phyloP scores from a whole-genome alignment of 2,113 vertebrate species.

The Alectura lathami region DNA sequence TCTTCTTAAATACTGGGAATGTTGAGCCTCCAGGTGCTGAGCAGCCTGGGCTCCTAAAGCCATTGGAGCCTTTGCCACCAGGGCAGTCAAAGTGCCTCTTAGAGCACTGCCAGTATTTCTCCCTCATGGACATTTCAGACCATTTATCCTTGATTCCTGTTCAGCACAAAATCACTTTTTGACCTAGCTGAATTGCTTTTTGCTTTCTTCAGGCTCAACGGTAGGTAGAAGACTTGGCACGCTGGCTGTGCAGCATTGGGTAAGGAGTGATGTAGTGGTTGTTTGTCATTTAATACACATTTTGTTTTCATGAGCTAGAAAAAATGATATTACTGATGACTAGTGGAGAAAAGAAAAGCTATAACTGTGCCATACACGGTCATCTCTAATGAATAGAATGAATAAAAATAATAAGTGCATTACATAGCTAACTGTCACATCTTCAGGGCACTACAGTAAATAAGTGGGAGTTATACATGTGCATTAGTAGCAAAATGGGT shows the following conservation, averaged over 20 bases:
- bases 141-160: background rate
- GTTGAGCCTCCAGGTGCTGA: fast-evolving
- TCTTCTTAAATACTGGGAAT: background rate
- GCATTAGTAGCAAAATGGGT: constrained; percentile 59
- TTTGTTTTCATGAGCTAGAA: constrained; percentile 46
- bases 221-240: background rate
- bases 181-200: background rate
- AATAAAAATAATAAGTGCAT: constrained; percentile 71
- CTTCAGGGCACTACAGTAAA: constrained; percentile 60
- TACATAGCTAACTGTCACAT: constrained; percentile 59
- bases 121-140: background rate
- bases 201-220: background rate
- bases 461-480: constrained; percentile 65
- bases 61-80: background rate
- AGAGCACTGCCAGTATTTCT: background rate
- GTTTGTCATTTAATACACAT: constrained; percentile 36
- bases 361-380: background rate
- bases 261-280: background rate
- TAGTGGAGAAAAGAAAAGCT: constrained; percentile 30
- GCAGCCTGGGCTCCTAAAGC: background rate
- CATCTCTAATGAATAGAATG: constrained; percentile 68
- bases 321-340: constrained; percentile 56
- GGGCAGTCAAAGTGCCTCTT: background rate
- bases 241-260: background rate
- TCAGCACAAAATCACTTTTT: background rate